Evolutionary conservation across 2,888 invertebrate species (phyloP), one percentile per base, ranked within the genome.

Genomic region (Stegana nigrithorax): DNA sequence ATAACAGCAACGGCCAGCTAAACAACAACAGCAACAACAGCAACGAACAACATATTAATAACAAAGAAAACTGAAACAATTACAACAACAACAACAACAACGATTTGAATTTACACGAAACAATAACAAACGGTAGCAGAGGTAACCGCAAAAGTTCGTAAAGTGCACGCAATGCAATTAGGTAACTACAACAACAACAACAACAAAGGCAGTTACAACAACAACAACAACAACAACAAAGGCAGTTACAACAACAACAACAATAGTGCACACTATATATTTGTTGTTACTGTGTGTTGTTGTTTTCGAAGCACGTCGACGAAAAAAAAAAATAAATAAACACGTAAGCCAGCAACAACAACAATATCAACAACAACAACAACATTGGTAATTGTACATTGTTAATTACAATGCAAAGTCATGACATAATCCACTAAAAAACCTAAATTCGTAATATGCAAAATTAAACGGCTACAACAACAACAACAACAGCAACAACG

Each of bases 341-440:
- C 45, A 26, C n/a, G 45, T 51, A 51, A 12, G 29, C 19, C 59
- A 39, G 39, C 51, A 62, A 36, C 50, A 60, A 42, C 62, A 66
- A 61, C 61, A 61, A 50, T 63, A 62, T 57, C 65, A 50, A 58
- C 71, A 67, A 61, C 61, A 61, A 50, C 64, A 62, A 59, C 65
- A 50, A 58, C 71, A 67, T 59, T 62, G 57, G 62, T 75, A 68
- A 67, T 68, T 63, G 72, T 71, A 69, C 77, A 75, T 78, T 75
- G 75, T 75, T 75, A 78, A 75, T 75, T 75, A 79, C 79, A 47
- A 39, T 25, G 21, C 47, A 23, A 47, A 47, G 23, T n/a, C 47
- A 78, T 75, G 75, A 75, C 75, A 75, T 75, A 75, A 75, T 78
- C 75, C 74, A 67, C 79, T 66, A 71, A 67, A 67, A 66, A n/a